Base-by-base conservation (phyloP, 2,113 vertebrate species). In the Podarcis raffonei region DNA sequence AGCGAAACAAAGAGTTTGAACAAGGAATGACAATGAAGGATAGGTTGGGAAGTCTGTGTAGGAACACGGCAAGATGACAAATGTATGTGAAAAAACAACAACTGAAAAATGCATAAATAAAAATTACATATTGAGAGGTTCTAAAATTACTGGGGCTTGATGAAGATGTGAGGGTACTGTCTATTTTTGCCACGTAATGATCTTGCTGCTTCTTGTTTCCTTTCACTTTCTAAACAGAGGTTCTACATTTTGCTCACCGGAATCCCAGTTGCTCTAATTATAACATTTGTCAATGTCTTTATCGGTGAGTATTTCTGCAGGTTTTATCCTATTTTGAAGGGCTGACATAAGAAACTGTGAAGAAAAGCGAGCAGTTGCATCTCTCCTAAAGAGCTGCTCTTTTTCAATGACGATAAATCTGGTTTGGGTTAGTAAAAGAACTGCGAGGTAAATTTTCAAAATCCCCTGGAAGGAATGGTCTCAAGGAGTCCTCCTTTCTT, bases 271-370 rank as follows among this genome's bases (percentile, higher is more conserved):
- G 95, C 87, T 1, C 25, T 97, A 16, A 22, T 98, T 76, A 92
- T 99, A 94, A 97, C 97, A 0, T 94, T 92, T 35, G 96, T 98
- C 89, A 99, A 99, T 92, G 0, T 99, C 88, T 99, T 99, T 71
- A 91, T 99, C 68, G 98, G 99, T 99, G 96, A 98, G 98, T 97
- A 75, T 7, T 74, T 90, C 35, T 90, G 7, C 82, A 1, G 22
- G 22, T 74, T 57, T 22, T 66, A 82, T 4, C 20, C 0, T 59
- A 77, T 78, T 81, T 22, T 27, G 48, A 48, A n/a, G 0, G 66
- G 20, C 9, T 74, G 53, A 79, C 48, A 12, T 37, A 74, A 71
- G 18, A 2, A 30, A 59, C 22, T 39, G 32, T 25, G n/a, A n/a
- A 76, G 48, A 8, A 66, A 59, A 84, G 22, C 22, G 23, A 25